A percentile compares a stretch with the other conserved stretches of the same genome.
These are phyloP conservation scores for Acyrthosiphon pisum DNA, from an alignment of 1,140 invertebrate genomes.

Conservation along the genomic window DNA sequence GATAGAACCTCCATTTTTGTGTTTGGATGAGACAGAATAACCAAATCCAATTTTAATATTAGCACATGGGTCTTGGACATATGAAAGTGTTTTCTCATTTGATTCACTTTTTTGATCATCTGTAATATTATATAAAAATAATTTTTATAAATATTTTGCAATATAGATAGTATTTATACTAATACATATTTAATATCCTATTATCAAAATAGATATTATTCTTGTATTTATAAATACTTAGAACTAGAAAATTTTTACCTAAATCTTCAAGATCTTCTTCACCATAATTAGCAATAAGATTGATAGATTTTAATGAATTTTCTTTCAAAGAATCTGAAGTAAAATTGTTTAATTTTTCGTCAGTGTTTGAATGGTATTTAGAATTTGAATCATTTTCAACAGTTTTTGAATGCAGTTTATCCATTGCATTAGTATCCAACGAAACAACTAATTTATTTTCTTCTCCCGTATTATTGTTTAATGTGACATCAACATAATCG, in stretches of 20 bases:
- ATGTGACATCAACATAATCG: slow-evolving; percentile 14
- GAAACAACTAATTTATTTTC: neutral
- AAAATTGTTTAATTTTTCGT: neutral
- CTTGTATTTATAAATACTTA: neutral
- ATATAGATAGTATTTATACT: neutral
- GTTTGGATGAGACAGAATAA: slow-evolving; percentile 21
- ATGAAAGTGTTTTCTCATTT: neutral
- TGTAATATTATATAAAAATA: neutral
- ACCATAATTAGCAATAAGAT: slow-evolving; percentile 35
- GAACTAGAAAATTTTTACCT: neutral
- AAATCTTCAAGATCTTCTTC: slow-evolving; percentile 13
- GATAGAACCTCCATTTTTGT: slow-evolving; percentile 35
- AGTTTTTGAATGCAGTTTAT: neutral
- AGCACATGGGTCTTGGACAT: slow-evolving; percentile 45
- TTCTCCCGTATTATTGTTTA: slow-evolving; percentile 28
- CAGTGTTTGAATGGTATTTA: neutral
- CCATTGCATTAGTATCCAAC: neutral
- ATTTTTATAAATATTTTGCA: neutral
- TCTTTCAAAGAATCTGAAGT: slow-evolving; percentile 3
- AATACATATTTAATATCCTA: neutral
- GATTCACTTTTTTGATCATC: slow-evolving; percentile 33
- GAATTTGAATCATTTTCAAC: neutral
- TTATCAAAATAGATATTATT: neutral
- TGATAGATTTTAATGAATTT: slow-evolving; percentile 4
- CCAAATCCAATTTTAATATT: slow-evolving; percentile 51